Conservation (phyloP, 2,113 vertebrate genomes). For the Megaceryle torquata region DNA sequence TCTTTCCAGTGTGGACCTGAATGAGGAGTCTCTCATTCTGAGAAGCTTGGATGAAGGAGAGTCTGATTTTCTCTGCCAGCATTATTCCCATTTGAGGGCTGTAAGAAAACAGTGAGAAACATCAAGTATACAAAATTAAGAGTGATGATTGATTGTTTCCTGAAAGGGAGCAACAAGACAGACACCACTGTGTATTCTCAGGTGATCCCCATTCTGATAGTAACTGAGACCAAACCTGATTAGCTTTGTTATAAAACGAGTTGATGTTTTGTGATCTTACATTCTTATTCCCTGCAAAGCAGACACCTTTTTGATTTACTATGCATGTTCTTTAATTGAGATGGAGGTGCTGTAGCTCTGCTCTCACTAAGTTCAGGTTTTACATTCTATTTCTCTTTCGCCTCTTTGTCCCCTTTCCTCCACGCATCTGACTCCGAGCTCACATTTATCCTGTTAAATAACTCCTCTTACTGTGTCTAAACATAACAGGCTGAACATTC, state of each 20-base stretch:
- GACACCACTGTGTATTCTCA: background rate
- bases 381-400: background rate
- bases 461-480: background rate
- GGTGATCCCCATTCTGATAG: background rate
- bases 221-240: background rate
- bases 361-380: background rate
- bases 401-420: background rate
- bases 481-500: background rate
- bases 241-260: background rate
- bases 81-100: background rate
- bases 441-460: background rate
- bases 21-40: background rate
- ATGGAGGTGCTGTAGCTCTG: conserved; percentile 14
- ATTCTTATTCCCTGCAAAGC: conserved; percentile 15
- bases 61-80: background rate
- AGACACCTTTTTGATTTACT: conserved; percentile 30
- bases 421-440: rapidly evolving
- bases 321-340: conserved; percentile 28
- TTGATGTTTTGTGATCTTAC: conserved; percentile 32
- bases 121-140: background rate
- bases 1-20: background rate
- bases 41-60: background rate
- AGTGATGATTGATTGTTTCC: conserved; percentile 1
- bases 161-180: background rate
- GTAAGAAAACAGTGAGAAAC: background rate